Conservation (phyloP, 2,888 invertebrate species). For the Willowsia nigromaculata region DNA sequence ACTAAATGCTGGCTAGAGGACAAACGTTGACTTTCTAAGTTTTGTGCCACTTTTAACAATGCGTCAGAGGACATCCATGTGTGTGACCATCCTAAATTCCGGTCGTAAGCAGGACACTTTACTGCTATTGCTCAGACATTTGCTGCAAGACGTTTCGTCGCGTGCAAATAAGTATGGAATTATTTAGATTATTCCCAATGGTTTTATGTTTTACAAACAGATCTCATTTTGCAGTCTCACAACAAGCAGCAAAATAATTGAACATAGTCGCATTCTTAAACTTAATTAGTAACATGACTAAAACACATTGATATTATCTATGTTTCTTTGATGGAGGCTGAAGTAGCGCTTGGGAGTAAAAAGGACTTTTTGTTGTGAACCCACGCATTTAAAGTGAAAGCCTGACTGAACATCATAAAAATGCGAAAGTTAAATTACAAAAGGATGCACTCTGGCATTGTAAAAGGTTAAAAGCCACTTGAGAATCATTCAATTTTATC, state of each 20-base stretch:
- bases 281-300: too few species aligned
- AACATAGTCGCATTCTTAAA: too few species aligned
- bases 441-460: slow-evolving; percentile 18
- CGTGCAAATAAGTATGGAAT: too few species aligned
- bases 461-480: slow-evolving; percentile 59
- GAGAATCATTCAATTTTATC: slow-evolving; percentile 15
- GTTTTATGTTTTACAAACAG: too few species aligned
- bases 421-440: neutral
- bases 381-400: slow-evolving; percentile 2
- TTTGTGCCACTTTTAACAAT: too few species aligned
- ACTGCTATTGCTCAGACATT: neutral
- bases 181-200: too few species aligned
- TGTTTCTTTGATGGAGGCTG: neutral
- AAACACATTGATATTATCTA: too few species aligned
- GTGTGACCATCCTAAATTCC: neutral
- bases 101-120: neutral
- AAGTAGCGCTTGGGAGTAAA: neutral
- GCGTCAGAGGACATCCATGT: neutral
- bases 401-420: neutral
- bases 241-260: neutral
- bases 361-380: neutral
- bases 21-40: too few species aligned
- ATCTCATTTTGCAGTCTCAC: too few species aligned
- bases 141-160: too few species aligned
- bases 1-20: too few species aligned